Percentiles rank a stretch among this genome's conserved stretches.
phyloP scores from a whole-genome alignment of 2,113 vertebrate genomes.

The Planiliza haematocheilus region DNA sequence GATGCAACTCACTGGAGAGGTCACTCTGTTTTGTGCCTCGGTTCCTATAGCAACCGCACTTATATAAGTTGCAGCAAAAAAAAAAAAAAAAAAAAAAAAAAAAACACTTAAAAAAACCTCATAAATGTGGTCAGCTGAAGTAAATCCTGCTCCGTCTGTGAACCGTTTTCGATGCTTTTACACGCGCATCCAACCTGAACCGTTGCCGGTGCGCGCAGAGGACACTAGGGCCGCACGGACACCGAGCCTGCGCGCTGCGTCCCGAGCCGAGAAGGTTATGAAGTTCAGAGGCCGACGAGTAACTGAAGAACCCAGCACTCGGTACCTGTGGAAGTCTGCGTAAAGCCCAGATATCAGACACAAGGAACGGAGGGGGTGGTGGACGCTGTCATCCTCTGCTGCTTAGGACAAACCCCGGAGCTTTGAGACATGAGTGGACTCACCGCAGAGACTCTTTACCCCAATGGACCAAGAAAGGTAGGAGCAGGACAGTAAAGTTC shows the following conservation, averaged over 20 bases:
- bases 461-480: slow-evolving; percentile 72
- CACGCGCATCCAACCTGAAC: no score
- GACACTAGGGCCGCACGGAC: slow-evolving; percentile 79
- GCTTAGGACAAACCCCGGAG: slow-evolving; percentile 14
- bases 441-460: slow-evolving; percentile 36
- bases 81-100: no score
- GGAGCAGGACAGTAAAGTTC: slow-evolving; percentile 18
- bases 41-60: no score
- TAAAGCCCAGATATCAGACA: background rate
- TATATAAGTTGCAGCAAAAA: no score
- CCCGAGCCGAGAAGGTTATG: slow-evolving; percentile 14
- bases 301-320: background rate
- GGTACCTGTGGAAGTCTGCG: slow-evolving; percentile 15
- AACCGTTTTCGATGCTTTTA: no score
- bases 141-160: no score
- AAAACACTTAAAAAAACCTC: no score
- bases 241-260: slow-evolving; percentile 27
- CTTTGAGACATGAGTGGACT: slow-evolving; percentile 69
- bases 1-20: no score
- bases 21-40: no score
- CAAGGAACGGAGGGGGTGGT: background rate
- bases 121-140: no score
- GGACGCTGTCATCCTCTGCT: background rate
- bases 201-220: background rate
- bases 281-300: slow-evolving; percentile 48